Percentiles rank a stretch among this genome's conserved stretches.
Evolutionary conservation across 2,113 vertebrate species (phyloP).

Genomic region (Gnathochromis pfefferi): DNA sequence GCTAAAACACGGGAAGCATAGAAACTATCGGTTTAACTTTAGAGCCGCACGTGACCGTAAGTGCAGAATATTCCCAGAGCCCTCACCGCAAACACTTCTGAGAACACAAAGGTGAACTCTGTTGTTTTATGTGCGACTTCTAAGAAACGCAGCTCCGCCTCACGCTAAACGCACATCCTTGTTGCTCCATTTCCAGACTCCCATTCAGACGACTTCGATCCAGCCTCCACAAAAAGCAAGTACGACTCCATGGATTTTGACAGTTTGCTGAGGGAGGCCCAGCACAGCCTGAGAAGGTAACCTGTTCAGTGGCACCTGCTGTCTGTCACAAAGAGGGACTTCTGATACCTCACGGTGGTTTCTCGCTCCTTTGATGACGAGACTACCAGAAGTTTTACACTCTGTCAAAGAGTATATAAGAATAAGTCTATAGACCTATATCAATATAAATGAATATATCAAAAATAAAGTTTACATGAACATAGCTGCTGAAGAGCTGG

Average conservation of each 20-base stretch:
- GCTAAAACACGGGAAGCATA: neutral
- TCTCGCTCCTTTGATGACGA: slow-evolving; percentile 75
- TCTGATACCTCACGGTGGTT: slow-evolving; percentile 70
- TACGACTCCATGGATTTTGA: slow-evolving; percentile 99
- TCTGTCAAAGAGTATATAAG: slow-evolving; percentile 72
- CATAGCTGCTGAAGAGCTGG: slow-evolving; percentile 84
- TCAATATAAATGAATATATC: slow-evolving; percentile 66
- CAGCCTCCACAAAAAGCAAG: slow-evolving; percentile 98
- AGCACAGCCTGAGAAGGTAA: slow-evolving; percentile 97
- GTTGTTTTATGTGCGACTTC: neutral
- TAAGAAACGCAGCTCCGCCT: neutral
- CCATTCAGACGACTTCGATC: slow-evolving; percentile 98
- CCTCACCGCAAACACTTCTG: neutral
- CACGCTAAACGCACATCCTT: neutral
- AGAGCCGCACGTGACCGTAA: neutral
- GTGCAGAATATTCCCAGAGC: neutral
- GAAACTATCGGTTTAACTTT: neutral
- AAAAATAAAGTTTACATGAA: slow-evolving; percentile 97
- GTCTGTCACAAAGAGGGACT: slow-evolving; percentile 62
- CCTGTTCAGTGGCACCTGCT: slow-evolving; percentile 68
- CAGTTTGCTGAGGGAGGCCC: slow-evolving; percentile 97
- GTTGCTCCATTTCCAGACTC: slow-evolving; percentile 58
- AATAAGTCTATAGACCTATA: slow-evolving; percentile 60
- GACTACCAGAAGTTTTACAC: slow-evolving; percentile 87
- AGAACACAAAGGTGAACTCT: neutral